Conservation (phyloP, 2,888 invertebrate species). For the Gastracanthus pulcherrimus region DNA sequence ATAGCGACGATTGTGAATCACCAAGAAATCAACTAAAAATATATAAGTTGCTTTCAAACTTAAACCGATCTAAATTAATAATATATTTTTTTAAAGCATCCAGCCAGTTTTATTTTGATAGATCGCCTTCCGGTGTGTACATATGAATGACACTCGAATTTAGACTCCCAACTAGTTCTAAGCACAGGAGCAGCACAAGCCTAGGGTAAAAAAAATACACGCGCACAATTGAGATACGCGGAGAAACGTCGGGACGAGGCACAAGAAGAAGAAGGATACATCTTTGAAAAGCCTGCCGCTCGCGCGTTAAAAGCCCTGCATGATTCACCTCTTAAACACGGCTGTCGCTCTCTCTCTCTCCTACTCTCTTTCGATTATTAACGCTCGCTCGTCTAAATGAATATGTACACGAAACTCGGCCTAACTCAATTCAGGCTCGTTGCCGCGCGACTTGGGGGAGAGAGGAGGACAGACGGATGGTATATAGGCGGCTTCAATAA, state of each 20-base stretch:
- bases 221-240: constrained; percentile 36
- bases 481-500: not conserved
- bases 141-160: constrained; percentile 19
- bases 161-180: too few species aligned
- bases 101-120: constrained; percentile 57
- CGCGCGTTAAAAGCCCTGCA: constrained; percentile 59
- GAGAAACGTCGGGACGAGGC: constrained; percentile 24
- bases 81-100: not conserved
- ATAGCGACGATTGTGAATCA: too few species aligned
- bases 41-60: too few species aligned
- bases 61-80: not conserved
- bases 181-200: not conserved
- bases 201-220: not conserved
- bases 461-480: not conserved
- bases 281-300: constrained; percentile 10
- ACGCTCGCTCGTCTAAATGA: constrained; percentile 68
- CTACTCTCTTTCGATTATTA: constrained; percentile 65
- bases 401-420: constrained; percentile 75
- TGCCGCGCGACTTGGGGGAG: not conserved
- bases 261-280: constrained; percentile 36
- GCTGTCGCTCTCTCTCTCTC: constrained; percentile 47
- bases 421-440: constrained; percentile 71
- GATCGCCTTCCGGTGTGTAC: constrained; percentile 38
- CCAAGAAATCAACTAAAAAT: too few species aligned
- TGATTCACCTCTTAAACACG: constrained; percentile 74